phyloP scores from a whole-genome alignment of 2,797 vertebrate genomes.

The Hemibagrus guttatus region DNA sequence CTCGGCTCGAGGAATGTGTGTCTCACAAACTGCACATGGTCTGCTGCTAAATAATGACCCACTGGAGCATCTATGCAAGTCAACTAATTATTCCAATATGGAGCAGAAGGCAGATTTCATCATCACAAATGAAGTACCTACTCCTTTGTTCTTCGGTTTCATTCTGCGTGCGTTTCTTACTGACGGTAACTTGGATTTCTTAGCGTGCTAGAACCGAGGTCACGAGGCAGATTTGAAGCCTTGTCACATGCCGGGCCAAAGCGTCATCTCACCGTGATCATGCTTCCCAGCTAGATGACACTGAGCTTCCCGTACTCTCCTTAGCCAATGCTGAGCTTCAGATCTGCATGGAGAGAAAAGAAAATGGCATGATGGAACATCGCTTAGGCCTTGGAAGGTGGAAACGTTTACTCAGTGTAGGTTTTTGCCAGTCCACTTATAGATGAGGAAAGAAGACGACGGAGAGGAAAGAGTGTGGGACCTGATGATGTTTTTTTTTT shows the following conservation, averaged over 20 bases:
- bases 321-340: conserved; percentile 57
- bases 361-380: conserved; percentile 68
- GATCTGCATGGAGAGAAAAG: conserved; percentile 46
- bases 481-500: conserved; percentile 23
- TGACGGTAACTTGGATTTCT: conserved; percentile 60
- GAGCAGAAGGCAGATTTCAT: conserved; percentile 72
- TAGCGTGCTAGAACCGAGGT: conserved; percentile 60
- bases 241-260: conserved; percentile 65
- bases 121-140: conserved; percentile 72
- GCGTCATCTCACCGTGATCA: conserved; percentile 66
- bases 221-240: conserved; percentile 68
- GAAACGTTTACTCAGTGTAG: conserved; percentile 70
- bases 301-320: conserved; percentile 57
- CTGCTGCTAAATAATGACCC: conserved; percentile 65
- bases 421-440: conserved; percentile 52
- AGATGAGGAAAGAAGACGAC: conserved; percentile 42
- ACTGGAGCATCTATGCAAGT: conserved; percentile 68
- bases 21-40: conserved; percentile 62
- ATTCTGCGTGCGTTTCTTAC: conserved; percentile 22
- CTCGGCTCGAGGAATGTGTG: conserved; percentile 38
- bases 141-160: conserved; percentile 66
- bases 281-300: conserved; percentile 67
- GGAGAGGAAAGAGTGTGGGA: conserved; percentile 3
- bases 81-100: conserved; percentile 79
- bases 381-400: conserved; percentile 69